Conservation (phyloP, 1,140 invertebrate species). For the Agrilus planipennis region DNA sequence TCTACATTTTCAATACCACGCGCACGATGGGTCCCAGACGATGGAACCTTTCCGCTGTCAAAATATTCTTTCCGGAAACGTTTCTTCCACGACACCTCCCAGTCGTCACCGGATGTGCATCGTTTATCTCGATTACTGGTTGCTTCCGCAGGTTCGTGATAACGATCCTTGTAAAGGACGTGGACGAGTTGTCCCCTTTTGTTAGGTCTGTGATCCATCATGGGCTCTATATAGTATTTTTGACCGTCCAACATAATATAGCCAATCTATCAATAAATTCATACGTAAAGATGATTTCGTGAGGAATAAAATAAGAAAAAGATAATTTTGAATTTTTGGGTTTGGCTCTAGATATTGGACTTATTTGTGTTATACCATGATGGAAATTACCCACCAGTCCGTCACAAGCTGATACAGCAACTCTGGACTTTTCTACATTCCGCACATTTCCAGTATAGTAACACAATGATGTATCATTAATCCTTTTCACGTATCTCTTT, state of each 20-base stretch:
- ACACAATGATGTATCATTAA: conserved; percentile 34
- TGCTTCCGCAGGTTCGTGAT: conserved; percentile 1
- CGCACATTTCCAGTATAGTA: conserved; percentile 43
- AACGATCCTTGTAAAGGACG: conserved; percentile 33
- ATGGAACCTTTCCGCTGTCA: conserved; percentile 14
- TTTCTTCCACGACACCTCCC: conserved; percentile 37
- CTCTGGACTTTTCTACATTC: conserved; percentile 37
- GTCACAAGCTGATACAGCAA: conserved; percentile 47
- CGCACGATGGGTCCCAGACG: conserved; percentile 12
- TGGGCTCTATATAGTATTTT: conserved; percentile 40
- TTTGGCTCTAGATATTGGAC: too few species aligned
- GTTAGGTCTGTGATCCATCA: conserved; percentile 33
- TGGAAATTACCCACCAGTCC: conserved; percentile 48
- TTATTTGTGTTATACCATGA: too few species aligned
- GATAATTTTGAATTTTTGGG: neutral
- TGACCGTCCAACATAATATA: conserved; percentile 35
- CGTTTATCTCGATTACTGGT: neutral
- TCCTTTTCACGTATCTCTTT: conserved; percentile 14
- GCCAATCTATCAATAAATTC: conserved; percentile 31
- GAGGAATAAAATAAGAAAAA: neutral
- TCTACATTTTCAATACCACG: conserved; percentile 31
- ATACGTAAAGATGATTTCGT: neutral
- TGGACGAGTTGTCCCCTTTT: conserved; percentile 38
- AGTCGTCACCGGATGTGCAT: conserved; percentile 30
- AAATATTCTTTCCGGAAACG: conserved; percentile 27